Percentiles rank a stretch among this genome's conserved stretches.
These are phyloP conservation scores for Linnaemya vulpina DNA, from an alignment of 2,888 invertebrate species.

Conservation along the genomic window DNA sequence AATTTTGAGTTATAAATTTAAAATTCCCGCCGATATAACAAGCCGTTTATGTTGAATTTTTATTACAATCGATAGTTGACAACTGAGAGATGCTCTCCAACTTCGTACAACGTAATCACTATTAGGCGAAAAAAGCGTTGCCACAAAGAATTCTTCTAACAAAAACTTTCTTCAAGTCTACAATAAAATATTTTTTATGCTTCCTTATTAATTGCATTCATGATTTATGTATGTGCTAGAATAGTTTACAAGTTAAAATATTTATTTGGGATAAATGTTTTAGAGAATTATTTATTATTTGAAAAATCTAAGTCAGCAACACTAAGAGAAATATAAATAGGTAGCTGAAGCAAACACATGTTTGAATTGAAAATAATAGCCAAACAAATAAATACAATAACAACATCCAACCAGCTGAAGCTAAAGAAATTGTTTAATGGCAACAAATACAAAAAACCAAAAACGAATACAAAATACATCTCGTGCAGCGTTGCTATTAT, in stretches of 20 bases:
- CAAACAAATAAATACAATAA: constrained; percentile 28
- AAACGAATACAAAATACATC: constrained; percentile 19
- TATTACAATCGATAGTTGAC: constrained; percentile 66
- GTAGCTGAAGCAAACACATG: not conserved
- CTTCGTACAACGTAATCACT: constrained; percentile 7
- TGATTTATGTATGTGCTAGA: no score
- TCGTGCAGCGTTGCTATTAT: no score
- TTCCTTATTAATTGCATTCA: no score
- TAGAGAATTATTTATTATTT: no score
- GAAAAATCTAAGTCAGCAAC: no score
- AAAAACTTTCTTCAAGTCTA: not conserved
- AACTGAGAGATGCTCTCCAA: constrained; percentile 59
- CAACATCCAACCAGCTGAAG: not conserved
- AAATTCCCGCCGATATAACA: constrained; percentile 36
- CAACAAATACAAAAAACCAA: not conserved
- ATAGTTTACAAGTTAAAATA: no score
- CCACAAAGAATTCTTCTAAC: not conserved
- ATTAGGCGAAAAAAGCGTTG: constrained; percentile 13
- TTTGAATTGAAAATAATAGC: constrained; percentile 35
- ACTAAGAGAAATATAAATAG: constrained; percentile 17
- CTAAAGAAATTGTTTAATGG: constrained; percentile 34
- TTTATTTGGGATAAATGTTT: no score
- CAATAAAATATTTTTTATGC: no score
- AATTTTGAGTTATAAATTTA: constrained; percentile 6
- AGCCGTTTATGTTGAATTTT: constrained; percentile 55